Conservation (phyloP, 2,113 vertebrate genomes). For the Erythrocercus mccallii region DNA sequence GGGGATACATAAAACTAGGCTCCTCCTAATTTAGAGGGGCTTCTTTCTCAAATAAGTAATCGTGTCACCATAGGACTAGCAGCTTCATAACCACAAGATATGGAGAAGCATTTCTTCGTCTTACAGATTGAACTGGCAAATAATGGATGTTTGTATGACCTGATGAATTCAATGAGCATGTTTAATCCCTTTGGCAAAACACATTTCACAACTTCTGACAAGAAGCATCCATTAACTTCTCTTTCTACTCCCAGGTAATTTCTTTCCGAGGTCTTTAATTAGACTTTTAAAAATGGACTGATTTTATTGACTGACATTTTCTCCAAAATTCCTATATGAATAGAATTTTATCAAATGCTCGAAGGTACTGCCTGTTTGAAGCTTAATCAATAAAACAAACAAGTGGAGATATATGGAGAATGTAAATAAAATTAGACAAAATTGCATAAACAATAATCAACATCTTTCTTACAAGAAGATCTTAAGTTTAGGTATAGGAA, state of each 20-base stretch:
- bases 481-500: background rate
- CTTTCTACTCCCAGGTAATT: background rate
- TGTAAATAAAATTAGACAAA: background rate
- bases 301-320: slow-evolving; percentile 8
- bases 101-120: background rate
- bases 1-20: background rate
- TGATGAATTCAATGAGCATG: background rate
- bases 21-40: background rate
- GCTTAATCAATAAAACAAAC: background rate
- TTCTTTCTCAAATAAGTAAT: background rate
- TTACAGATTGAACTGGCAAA: background rate
- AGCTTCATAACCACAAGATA: background rate
- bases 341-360: background rate
- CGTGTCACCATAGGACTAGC: background rate
- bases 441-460: background rate
- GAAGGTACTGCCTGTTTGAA: background rate
- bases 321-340: background rate
- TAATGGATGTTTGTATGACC: background rate
- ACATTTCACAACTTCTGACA: slow-evolving; percentile 19
- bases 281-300: slow-evolving; percentile 22
- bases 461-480: background rate
- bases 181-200: slow-evolving; percentile 26
- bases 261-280: slow-evolving; percentile 37
- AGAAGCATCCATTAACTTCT: slow-evolving; percentile 4
- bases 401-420: background rate